Evolutionary conservation across 2,888 invertebrate species (phyloP).

Genomic region (Folsomia candida): DNA sequence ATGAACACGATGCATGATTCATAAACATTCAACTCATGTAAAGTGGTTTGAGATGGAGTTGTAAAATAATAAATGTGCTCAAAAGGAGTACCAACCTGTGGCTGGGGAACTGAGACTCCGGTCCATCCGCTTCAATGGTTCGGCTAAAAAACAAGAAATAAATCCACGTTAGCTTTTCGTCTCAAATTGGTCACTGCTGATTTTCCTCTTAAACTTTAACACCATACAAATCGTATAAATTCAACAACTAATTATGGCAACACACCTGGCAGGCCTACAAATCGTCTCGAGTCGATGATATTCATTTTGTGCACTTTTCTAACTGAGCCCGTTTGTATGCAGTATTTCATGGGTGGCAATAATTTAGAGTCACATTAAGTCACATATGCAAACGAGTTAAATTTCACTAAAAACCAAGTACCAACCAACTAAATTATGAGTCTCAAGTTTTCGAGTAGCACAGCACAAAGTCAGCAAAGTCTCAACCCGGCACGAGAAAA

Average conservation of each 20-base stretch:
- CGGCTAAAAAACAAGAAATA: slow-evolving; percentile 40
- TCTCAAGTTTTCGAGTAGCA: not conserved
- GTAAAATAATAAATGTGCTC: not conserved
- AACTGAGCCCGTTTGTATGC: not conserved
- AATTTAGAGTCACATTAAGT: not conserved
- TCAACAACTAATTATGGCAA: not conserved
- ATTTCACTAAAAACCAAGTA: too few species aligned
- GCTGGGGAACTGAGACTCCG: slow-evolving; percentile 50
- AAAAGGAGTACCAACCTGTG: slow-evolving; percentile 46
- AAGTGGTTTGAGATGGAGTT: slow-evolving; percentile 1
- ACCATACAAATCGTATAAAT: too few species aligned
- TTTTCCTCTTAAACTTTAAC: too few species aligned
- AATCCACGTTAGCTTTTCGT: slow-evolving; percentile 2
- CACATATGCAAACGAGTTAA: not conserved
- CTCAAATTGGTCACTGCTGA: not conserved
- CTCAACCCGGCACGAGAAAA: too few species aligned
- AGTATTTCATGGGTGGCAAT: not conserved
- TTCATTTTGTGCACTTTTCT: slow-evolving; percentile 33
- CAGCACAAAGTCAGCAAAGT: not conserved
- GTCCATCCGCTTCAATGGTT: slow-evolving; percentile 49
- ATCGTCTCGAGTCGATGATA: slow-evolving; percentile 32
- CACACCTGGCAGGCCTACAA: slow-evolving; percentile 36
- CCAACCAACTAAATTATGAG: too few species aligned
- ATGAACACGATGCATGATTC: too few species aligned
- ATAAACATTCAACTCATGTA: not conserved